These are phyloP conservation scores for Spea multiplicata DNA, from an alignment of 2,113 vertebrate species.

Conservation along the genomic window DNA sequence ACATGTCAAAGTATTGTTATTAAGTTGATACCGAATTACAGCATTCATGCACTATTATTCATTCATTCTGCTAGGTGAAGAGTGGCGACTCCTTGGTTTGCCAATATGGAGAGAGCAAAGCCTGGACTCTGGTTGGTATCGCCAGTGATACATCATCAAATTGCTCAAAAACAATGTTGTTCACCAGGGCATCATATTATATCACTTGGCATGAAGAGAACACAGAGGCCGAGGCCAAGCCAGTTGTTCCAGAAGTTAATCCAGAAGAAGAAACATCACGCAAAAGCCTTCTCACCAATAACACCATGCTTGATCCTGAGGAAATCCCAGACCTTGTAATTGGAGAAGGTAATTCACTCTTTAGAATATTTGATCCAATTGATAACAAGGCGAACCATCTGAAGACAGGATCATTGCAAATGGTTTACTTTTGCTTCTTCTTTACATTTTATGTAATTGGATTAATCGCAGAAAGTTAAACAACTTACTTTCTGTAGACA, in stretches of 20 bases:
- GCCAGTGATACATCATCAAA: background rate
- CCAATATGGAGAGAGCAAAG: background rate
- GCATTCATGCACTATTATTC: background rate
- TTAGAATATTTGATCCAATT: no score
- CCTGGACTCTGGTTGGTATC: background rate
- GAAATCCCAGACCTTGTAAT: background rate
- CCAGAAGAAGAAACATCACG: background rate
- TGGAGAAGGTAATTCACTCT: background rate
- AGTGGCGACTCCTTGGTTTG: slow-evolving; percentile 1
- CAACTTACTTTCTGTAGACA: no score
- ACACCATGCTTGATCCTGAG: background rate
- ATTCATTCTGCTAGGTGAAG: background rate
- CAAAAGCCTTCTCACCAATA: background rate
- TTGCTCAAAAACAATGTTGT: background rate
- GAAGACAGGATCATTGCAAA: no score
- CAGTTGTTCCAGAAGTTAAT: slow-evolving; percentile 1
- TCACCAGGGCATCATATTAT: background rate
- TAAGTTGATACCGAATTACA: no score
- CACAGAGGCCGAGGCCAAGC: background rate
- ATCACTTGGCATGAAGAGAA: background rate
- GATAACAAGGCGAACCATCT: no score
- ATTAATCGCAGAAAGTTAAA: no score
- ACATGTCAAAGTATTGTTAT: no score
- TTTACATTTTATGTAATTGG: no score
- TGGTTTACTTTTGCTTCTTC: no score